Conservation (phyloP, 2,888 invertebrate genomes). For the Pristionchus mayeri region DNA sequence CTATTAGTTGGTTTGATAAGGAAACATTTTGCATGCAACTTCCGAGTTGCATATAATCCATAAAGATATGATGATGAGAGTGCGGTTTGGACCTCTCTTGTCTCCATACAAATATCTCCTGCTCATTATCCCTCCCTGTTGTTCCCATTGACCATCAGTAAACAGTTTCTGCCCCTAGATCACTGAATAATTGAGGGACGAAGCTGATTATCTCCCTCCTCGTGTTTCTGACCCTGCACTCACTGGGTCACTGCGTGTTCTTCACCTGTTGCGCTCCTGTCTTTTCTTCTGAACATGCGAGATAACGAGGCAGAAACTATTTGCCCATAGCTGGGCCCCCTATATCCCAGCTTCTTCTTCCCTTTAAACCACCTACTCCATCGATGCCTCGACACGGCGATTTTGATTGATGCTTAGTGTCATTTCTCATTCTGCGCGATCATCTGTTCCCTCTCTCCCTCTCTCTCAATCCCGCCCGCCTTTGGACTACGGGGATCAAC, state of each 20-base stretch:
- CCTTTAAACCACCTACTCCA: background rate
- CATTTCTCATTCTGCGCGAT: background rate
- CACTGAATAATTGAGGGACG: background rate
- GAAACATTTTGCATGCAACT: no score
- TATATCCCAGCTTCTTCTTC: background rate
- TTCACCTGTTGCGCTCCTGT: no score
- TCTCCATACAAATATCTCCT: no score
- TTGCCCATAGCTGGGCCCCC: no score
- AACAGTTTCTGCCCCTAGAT: background rate
- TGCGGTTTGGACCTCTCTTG: no score
- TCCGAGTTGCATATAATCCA: no score
- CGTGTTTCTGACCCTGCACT: background rate
- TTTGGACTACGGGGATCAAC: background rate
- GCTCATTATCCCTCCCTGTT: background rate
- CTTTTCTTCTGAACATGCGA: background rate
- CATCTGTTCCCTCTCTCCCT: conserved; percentile 20
- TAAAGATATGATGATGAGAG: no score
- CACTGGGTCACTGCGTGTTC: no score
- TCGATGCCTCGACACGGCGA: background rate
- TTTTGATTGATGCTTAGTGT: background rate
- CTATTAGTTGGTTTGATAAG: no score
- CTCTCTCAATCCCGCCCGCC: background rate
- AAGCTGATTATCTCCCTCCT: conserved; percentile 7
- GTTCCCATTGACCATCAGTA: background rate
- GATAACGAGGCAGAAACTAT: no score